These are phyloP conservation scores for Rhopilema esculentum DNA, from an alignment of 30 jellyfish, hydroid and myxozoan genomes.

Conservation along the genomic window DNA sequence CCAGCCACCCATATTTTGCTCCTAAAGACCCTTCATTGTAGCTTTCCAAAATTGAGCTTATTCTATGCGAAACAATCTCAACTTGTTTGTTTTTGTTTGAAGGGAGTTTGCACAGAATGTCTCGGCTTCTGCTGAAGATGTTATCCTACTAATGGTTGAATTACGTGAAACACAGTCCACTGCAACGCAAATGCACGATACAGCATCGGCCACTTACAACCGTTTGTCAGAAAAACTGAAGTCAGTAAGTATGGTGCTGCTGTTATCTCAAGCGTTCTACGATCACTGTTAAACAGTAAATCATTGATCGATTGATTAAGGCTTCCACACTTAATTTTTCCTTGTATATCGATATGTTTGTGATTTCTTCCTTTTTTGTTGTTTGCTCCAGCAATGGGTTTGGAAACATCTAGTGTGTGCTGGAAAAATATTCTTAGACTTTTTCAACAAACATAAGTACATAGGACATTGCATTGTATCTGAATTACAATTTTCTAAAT, in stretches of 20 bases:
- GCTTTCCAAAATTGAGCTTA: too few species aligned
- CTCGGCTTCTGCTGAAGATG: slow-evolving; percentile 33
- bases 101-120: slow-evolving; percentile 67
- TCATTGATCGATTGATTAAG: not conserved
- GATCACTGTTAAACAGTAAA: not conserved
- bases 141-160: slow-evolving; percentile 4
- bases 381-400: too few species aligned
- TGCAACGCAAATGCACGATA: slow-evolving; percentile 11
- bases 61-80: too few species aligned
- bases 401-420: too few species aligned
- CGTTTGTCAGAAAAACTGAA: not conserved
- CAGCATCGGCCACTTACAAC: not conserved
- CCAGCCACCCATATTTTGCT: too few species aligned
- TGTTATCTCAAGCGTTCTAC: not conserved
- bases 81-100: not conserved
- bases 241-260: slow-evolving; percentile 27
- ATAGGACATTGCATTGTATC: too few species aligned
- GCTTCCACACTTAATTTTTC: too few species aligned
- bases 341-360: too few species aligned
- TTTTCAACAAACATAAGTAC: too few species aligned
- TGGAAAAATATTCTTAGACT: too few species aligned
- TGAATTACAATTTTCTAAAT: not conserved
- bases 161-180: slow-evolving; percentile 3
- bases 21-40: too few species aligned
- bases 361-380: too few species aligned